Conservation (phyloP, 2,797 vertebrate genomes). For the Clarias platycephalus region DNA sequence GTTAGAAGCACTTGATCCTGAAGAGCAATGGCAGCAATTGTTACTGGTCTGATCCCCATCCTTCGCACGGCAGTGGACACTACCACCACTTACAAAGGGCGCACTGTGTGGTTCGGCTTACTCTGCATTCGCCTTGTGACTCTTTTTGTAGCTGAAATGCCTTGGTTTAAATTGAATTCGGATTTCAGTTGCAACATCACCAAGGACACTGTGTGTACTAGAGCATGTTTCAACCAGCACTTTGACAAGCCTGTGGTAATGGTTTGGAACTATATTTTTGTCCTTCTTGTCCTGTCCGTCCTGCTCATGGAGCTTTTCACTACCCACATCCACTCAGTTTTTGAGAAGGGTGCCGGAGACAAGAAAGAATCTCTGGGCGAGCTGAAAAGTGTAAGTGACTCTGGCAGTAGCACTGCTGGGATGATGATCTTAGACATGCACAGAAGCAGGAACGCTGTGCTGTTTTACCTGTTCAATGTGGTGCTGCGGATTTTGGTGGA, state of each 20-base stretch:
- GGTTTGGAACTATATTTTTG: conserved; percentile 64
- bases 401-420: not conserved
- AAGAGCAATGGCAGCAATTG: conserved; percentile 59
- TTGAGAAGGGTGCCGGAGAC: conserved; percentile 34
- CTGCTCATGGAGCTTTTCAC: conserved; percentile 64
- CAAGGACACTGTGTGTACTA: conserved; percentile 34
- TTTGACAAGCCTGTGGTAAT: conserved; percentile 57
- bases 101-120: conserved; percentile 63
- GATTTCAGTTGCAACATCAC: conserved; percentile 61
- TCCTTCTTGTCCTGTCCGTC: conserved; percentile 61
- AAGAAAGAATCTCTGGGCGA: conserved; percentile 31
- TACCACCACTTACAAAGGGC: conserved; percentile 62
- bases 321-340: conserved; percentile 50
- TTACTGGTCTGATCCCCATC: conserved; percentile 68
- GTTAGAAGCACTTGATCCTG: not conserved
- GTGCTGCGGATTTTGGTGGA: conserved; percentile 53
- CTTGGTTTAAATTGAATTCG: conserved; percentile 55
- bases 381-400: conserved; percentile 11
- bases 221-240: conserved; percentile 58
- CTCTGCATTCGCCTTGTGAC: conserved; percentile 61
- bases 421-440: conserved; percentile 58
- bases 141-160: conserved; percentile 62
- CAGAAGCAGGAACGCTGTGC: conserved; percentile 47
- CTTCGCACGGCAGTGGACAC: conserved; percentile 64
- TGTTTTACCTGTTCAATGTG: conserved; percentile 61